These are phyloP conservation scores for Trypoxylon attenuatum DNA, from an alignment of 2,888 invertebrate species.

Conservation along the genomic window DNA sequence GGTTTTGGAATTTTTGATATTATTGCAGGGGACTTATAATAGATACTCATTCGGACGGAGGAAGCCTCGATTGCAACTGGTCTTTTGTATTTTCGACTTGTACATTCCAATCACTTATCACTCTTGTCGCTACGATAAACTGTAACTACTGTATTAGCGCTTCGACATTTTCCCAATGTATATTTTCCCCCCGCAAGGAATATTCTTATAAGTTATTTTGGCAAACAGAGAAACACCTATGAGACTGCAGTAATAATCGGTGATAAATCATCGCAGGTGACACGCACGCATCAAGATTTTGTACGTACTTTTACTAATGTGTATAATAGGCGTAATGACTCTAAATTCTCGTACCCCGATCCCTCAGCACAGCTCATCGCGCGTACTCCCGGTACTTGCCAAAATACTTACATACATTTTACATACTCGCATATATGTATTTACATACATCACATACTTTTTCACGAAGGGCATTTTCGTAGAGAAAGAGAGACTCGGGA, in stretches of 20 bases:
- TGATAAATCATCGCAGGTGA: slow-evolving; percentile 1
- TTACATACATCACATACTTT: too few relatives aligned
- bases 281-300: slow-evolving; percentile 29
- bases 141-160: background rate
- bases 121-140: too few relatives aligned
- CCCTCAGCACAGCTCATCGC: slow-evolving; percentile 3
- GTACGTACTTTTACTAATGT: slow-evolving; percentile 42
- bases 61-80: slow-evolving; percentile 31
- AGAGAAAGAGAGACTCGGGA: slow-evolving; percentile 30
- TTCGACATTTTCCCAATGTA: background rate
- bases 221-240: background rate
- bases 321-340: slow-evolving; percentile 31
- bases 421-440: too few relatives aligned
- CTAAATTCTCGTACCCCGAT: slow-evolving; percentile 11
- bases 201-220: background rate
- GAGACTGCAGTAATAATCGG: background rate
- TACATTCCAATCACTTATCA: too few relatives aligned
- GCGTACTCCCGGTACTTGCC: slow-evolving; percentile 15
- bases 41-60: slow-evolving; percentile 23
- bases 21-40: slow-evolving; percentile 9
- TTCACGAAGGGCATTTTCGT: background rate
- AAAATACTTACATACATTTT: background rate
- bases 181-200: background rate
- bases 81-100: slow-evolving; percentile 24
- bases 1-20: slow-evolving; percentile 36